Percentiles rank a stretch among this genome's conserved stretches.
Conservation (phyloP, 2,797 vertebrate genomes). For the Diceros bicornis region DNA sequence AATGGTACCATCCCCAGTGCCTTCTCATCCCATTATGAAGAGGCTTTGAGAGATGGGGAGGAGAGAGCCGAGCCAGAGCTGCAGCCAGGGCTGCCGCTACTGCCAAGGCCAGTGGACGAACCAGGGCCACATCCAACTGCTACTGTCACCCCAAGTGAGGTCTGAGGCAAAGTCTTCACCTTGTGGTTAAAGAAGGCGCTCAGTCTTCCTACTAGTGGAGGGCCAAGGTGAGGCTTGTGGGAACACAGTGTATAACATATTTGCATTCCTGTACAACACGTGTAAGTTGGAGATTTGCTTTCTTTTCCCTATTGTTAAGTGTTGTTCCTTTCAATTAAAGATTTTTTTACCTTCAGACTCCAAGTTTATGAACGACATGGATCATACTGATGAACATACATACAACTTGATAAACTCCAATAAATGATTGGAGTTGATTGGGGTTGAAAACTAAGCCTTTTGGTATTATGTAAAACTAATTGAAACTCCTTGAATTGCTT, state of each 20-base stretch:
- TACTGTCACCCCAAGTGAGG: neutral
- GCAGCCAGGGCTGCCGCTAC: accelerated
- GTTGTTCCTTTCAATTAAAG: no score
- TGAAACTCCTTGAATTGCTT: neutral
- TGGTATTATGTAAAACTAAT: neutral
- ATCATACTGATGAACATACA: no score
- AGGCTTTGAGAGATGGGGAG: conserved; percentile 45
- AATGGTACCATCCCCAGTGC: neutral
- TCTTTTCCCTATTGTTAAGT: no score
- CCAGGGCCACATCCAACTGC: accelerated
- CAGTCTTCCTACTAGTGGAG: neutral
- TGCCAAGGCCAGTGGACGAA: accelerated
- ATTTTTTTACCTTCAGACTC: no score
- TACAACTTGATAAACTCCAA: no score
- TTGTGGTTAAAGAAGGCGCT: neutral
- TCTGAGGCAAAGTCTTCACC: neutral
- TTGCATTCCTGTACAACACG: neutral
- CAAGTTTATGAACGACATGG: no score
- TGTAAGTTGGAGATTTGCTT: neutral
- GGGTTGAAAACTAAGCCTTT: no score
- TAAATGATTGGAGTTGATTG: neutral
- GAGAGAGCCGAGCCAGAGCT: neutral
- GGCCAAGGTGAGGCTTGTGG: no score
- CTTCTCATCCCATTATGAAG: conserved; percentile 22
- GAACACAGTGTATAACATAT: neutral